These are phyloP conservation scores for Polypedilum pembai DNA, from an alignment of 1,140 invertebrate genomes.

Conservation along the genomic window DNA sequence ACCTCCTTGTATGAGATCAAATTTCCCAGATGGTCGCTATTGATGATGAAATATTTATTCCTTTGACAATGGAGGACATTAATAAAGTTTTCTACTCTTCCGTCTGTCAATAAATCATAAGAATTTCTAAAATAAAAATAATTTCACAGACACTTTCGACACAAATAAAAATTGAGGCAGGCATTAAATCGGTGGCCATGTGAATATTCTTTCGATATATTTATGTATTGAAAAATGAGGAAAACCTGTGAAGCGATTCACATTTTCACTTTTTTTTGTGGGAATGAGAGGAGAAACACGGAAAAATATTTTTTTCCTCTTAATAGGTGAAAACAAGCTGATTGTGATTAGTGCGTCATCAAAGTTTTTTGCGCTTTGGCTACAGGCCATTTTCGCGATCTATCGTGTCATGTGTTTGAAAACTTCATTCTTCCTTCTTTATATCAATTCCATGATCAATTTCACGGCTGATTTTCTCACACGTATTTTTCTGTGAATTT, in stretches of 20 bases:
- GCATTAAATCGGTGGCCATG: neutral
- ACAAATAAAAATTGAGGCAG: constrained; percentile 5
- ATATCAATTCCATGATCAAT: constrained; percentile 1
- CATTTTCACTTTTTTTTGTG: neutral
- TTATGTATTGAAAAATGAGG: neutral
- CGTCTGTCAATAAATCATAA: constrained; percentile 17
- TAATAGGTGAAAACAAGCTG: constrained; percentile 23
- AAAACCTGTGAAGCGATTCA: constrained; percentile 23
- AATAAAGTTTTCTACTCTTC: neutral
- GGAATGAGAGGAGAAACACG: constrained; percentile 14
- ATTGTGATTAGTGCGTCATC: constrained; percentile 27
- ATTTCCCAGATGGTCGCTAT: neutral
- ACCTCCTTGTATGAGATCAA: neutral
- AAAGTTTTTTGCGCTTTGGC: constrained; percentile 27
- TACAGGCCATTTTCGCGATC: neutral
- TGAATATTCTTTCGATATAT: neutral
- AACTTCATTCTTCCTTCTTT: neutral
- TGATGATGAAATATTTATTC: neutral
- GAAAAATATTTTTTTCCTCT: constrained; percentile 3
- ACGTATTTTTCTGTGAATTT: neutral
- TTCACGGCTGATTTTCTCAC: neutral
- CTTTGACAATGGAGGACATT: neutral
- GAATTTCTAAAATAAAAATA: neutral
- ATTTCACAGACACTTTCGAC: neutral
- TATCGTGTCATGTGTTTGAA: neutral